These are phyloP conservation scores for Drosophila neonasuta DNA, from an alignment of 2,888 invertebrate genomes.

Conservation along the genomic window DNA sequence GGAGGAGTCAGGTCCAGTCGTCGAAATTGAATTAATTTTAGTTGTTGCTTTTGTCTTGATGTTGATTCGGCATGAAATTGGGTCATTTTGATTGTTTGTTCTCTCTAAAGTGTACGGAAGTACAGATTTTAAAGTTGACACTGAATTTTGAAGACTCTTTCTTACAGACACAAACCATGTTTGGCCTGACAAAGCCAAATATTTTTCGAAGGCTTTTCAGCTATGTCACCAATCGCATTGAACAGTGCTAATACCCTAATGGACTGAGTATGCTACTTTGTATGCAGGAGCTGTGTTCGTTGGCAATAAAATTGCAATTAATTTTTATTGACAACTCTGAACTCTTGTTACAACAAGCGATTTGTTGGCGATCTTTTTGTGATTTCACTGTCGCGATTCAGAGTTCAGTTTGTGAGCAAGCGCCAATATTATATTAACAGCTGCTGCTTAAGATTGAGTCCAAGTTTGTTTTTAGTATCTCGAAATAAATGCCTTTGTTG, in stretches of 20 bases:
- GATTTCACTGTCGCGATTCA: constrained; percentile 59
- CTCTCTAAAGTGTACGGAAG: constrained; percentile 18
- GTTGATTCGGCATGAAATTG: constrained; percentile 41
- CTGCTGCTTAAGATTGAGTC: constrained; percentile 11
- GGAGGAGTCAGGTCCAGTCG: constrained; percentile 20
- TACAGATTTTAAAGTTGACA: background rate
- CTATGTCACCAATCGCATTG: constrained; percentile 23
- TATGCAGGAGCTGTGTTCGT: constrained; percentile 65
- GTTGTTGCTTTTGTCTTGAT: constrained; percentile 35
- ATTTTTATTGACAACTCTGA: constrained; percentile 80
- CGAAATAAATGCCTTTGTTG: background rate
- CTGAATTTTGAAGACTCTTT: constrained; percentile 13
- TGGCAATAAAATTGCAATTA: constrained; percentile 81
- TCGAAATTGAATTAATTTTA: constrained; percentile 60
- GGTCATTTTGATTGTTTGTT: constrained; percentile 57
- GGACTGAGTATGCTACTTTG: constrained; percentile 51
- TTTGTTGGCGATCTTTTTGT: constrained; percentile 64
- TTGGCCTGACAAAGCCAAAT: too few species aligned
- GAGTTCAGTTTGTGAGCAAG: constrained; percentile 29
- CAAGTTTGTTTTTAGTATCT: background rate
- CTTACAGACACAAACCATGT: background rate
- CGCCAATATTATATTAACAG: constrained; percentile 12
- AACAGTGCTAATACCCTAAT: constrained; percentile 5
- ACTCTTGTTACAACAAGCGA: constrained; percentile 58
- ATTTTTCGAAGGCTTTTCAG: background rate